These are phyloP conservation scores for Phaethon lepturus DNA, from an alignment of 2,113 vertebrate genomes.

Conservation along the genomic window DNA sequence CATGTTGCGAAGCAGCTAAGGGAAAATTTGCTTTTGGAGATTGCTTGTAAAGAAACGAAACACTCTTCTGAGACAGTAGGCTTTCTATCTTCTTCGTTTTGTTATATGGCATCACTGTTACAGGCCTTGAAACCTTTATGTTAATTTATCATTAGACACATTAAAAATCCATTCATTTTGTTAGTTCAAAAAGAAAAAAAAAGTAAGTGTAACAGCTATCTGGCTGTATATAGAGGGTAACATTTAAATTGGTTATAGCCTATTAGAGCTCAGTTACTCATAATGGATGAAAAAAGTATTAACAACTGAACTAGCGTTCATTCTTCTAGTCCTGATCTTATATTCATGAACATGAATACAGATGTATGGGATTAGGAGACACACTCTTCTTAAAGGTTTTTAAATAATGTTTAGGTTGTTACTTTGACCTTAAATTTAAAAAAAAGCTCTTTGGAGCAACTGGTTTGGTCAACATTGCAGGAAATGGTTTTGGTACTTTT, in stretches of 20 bases:
- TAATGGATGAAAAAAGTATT: neutral
- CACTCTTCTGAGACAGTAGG: neutral
- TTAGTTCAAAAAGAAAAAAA: neutral
- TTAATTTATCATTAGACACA: neutral
- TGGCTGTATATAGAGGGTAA: neutral
- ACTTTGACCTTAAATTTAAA: neutral
- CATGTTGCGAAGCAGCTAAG: neutral
- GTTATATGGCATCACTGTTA: neutral
- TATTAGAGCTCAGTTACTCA: neutral
- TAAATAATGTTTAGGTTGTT: neutral
- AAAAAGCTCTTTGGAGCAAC: neutral
- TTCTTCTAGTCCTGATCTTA: neutral
- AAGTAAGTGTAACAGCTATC: neutral
- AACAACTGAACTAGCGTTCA: neutral
- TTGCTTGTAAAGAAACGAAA: neutral
- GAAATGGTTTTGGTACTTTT: neutral
- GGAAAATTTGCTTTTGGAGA: neutral
- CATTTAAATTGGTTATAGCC: neutral
- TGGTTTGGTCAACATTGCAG: neutral
- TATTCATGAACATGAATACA: neutral
- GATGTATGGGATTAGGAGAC: neutral
- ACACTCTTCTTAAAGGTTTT: neutral
- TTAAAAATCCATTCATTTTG: neutral
- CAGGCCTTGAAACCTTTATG: neutral
- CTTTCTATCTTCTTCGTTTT: neutral